A percentile compares a stretch with the other conserved stretches of the same genome.
phyloP scores from a whole-genome alignment of 2,888 invertebrate genomes.

The Suillia variegata region DNA sequence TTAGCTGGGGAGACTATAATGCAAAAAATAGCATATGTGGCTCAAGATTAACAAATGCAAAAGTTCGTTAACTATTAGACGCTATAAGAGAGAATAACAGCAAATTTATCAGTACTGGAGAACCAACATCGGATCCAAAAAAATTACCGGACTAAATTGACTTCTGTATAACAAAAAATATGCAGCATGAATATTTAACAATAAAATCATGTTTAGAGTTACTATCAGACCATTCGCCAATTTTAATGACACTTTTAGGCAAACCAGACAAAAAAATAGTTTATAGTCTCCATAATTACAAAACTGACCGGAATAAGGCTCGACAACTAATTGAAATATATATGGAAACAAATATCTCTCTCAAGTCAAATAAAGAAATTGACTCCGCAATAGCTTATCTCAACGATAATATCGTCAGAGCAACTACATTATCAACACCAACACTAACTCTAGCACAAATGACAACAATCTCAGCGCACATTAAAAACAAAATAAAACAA shows the following conservation, averaged over 20 bases:
- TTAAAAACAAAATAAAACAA: too few relatives aligned
- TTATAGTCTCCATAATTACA: not conserved
- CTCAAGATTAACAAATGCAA: not conserved
- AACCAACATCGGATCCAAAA: not conserved
- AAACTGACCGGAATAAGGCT: not conserved
- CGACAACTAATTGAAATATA: not conserved
- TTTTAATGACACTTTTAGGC: not conserved
- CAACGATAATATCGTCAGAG: too few relatives aligned
- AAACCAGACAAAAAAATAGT: not conserved
- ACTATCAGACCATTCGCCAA: not conserved
- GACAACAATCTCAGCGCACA: too few relatives aligned
- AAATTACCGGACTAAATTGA: slow-evolving; percentile 8
- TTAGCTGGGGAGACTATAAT: not conserved
- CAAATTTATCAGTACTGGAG: not conserved
- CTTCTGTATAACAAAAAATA: slow-evolving; percentile 8
- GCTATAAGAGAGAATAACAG: not conserved
- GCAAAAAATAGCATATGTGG: slow-evolving; percentile 2
- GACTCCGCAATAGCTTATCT: not conserved
- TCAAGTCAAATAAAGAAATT: not conserved
- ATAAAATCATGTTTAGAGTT: slow-evolving; percentile 2
- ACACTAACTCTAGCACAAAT: too few relatives aligned
- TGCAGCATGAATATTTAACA: not conserved
- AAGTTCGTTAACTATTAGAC: not conserved
- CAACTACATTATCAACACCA: too few relatives aligned
- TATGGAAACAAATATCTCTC: not conserved